Base-by-base conservation (phyloP, 2,797 vertebrate species). In the Huso huso region DNA sequence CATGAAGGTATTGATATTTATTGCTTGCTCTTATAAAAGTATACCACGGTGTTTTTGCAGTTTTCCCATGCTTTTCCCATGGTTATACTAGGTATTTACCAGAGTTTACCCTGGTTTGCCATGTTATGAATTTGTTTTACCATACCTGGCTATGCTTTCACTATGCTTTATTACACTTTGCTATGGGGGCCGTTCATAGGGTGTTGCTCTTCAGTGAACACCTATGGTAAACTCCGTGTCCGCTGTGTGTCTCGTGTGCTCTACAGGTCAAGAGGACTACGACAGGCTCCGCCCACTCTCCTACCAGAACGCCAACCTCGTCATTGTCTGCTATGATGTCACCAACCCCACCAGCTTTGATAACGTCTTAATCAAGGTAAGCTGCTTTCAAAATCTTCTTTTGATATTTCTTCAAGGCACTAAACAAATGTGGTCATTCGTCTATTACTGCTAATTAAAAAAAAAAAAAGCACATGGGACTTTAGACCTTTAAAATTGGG, bases 211-310 rank as follows among this genome's bases (percentile, higher is more conserved):
- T 59, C 37, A 48, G 9, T 51, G 18, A 48, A 48, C 7, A 61
- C 48, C 57, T 9, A 11, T 10, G 13, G 65, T 11, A 7, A 10
- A 48, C 18, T 10, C 23, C 2, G 23, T 37, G 2, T 37, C 23
- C 2, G 23, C 23, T 18, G 15, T 18, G 15, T 18, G 15, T 1
- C 15, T 18, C 51, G 13, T 67, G 10, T 60, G 13, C 18, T 12
- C 82, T 85, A 68, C 74, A 99, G 97, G 97, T 57, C 97, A 99
- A 80, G 96, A 99, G 6, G 97, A 99, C 83, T 99, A 99, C 0
- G 97, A 99, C 72, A 83, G 97, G 6, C 84, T 99, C 0, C 87
- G 97, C 18, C 97, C 97, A 0, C 92, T 99, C 18, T 96, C 96
- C 0, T 99, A 99, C 83, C 94, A 96, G 79, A 93, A 93, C 66